Conservation (phyloP, 2,888 invertebrate genomes). For the Eilema caniola region DNA sequence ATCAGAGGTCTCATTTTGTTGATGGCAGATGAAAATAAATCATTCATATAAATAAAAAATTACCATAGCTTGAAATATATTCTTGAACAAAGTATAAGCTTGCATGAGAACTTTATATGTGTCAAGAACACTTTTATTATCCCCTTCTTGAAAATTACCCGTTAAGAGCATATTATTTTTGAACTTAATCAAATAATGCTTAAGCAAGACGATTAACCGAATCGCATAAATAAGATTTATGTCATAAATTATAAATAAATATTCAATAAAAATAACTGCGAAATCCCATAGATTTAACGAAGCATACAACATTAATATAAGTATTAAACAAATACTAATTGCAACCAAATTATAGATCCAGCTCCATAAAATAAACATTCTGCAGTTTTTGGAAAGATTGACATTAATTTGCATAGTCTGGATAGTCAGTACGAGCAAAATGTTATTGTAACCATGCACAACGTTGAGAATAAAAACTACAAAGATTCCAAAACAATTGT, state of each 20-base stretch:
- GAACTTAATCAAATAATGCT: not conserved
- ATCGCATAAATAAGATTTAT: slow-evolving; percentile 9
- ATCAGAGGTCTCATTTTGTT: too few species aligned
- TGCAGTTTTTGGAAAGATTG: too few species aligned
- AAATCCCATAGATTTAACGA: not conserved
- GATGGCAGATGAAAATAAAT: too few species aligned
- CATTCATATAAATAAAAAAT: not conserved
- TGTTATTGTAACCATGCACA: too few species aligned
- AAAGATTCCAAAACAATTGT: not conserved
- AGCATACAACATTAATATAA: not conserved
- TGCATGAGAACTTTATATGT: slow-evolving; percentile 3
- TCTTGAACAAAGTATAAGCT: slow-evolving; percentile 5
- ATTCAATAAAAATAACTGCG: not conserved
- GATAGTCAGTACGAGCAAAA: too few species aligned
- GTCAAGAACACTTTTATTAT: not conserved
- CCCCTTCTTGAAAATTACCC: not conserved
- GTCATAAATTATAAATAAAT: not conserved
- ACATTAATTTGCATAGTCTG: too few species aligned
- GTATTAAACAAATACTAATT: not conserved
- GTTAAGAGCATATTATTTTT: not conserved
- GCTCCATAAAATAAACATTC: too few species aligned
- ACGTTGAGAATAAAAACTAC: too few species aligned
- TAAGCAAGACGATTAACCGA: not conserved
- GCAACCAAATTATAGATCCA: too few species aligned
- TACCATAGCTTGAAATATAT: slow-evolving; percentile 12